A percentile compares a stretch with the other conserved stretches of the same genome.
Evolutionary conservation across 2,113 vertebrate genomes (phyloP).

Genomic region (Sorex fumeus): DNA sequence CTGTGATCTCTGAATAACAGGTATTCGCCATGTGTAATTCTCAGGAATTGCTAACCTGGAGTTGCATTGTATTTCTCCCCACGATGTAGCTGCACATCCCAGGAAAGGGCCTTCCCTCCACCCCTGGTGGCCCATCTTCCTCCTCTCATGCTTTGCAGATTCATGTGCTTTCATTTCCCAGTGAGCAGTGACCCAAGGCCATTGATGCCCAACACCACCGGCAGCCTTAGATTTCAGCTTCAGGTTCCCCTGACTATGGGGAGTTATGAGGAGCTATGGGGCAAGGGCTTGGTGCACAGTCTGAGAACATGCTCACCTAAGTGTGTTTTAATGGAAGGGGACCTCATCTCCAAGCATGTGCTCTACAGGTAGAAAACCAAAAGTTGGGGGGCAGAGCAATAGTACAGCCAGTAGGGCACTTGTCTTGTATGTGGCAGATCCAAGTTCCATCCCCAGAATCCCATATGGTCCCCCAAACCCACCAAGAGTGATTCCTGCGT

Average conservation of each 20-base stretch:
- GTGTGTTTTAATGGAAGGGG: background rate
- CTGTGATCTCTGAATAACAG: slow-evolving; percentile 13
- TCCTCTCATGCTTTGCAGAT: too few relatives aligned
- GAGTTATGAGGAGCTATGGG: too few relatives aligned
- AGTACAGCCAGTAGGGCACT: too few relatives aligned
- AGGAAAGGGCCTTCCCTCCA: too few relatives aligned
- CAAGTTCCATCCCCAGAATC: too few relatives aligned
- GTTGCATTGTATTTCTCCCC: too few relatives aligned
- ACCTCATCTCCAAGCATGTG: background rate
- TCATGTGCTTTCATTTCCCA: background rate
- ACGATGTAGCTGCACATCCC: background rate
- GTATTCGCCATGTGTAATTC: background rate
- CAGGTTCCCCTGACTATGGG: background rate
- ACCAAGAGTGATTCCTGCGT: too few relatives aligned
- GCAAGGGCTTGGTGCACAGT: background rate
- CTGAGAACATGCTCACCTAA: background rate
- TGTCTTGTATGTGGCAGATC: too few relatives aligned
- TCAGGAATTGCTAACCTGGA: background rate
- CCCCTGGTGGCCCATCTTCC: too few relatives aligned
- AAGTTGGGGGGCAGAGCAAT: too few relatives aligned
- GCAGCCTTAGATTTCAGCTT: background rate
- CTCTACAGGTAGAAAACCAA: background rate
- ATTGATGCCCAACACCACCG: background rate
- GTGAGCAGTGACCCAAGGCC: background rate
- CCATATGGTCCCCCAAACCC: too few relatives aligned